Base-by-base conservation (phyloP, 2,888 invertebrate species). In the Selenia dentaria region DNA sequence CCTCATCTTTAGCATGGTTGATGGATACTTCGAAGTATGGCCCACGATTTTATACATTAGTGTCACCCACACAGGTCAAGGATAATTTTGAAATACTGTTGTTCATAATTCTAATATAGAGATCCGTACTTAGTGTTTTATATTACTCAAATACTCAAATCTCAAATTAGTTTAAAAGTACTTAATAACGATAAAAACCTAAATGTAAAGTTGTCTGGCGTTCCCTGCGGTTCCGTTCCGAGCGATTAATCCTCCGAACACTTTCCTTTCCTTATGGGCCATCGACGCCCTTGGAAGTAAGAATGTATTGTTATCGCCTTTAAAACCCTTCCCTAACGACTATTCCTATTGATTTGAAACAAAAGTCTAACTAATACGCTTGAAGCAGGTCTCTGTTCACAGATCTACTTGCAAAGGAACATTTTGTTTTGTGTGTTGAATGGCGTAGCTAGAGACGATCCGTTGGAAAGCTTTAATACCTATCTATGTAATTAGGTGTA, bases 11-110 rank as follows among this genome's bases (percentile, higher is more conserved):
- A 94, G 95, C 28, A 92, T 95, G 70, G 93, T 94, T 65, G 89
- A 92, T 56, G 93, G 94, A 12, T 93, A 93, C 68, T 85, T 95
- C 37, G 92, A 92, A 50, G 84, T 93, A 4, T 92, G 94, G 70
- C 91, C 92, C 2, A 94, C 94, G 2, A 94, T 95, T 1, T 92
- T 95, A 74, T 96, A 96, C 79, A 95, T 95, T 70, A 94, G 94
- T 62, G 75, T 95, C 22, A 94, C 94, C 9, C 94, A 95, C 63
- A 93, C 94, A 54, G 94, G 92, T 92, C 74, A 74, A 18, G 5
- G 2, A n/a, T n/a, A n/a, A n/a, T n/a, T n/a, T n/a, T n/a, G n/a
- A n/a, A n/a, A n/a, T n/a, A n/a, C n/a, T n/a, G n/a, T n/a, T n/a
- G n/a, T n/a, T n/a, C n/a, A n/a, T n/a, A n/a, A n/a, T n/a, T n/a